Evolutionary conservation across 2,113 vertebrate species (phyloP), one percentile per base, ranked within the genome.

Genomic region (Brachyistius frenatus): DNA sequence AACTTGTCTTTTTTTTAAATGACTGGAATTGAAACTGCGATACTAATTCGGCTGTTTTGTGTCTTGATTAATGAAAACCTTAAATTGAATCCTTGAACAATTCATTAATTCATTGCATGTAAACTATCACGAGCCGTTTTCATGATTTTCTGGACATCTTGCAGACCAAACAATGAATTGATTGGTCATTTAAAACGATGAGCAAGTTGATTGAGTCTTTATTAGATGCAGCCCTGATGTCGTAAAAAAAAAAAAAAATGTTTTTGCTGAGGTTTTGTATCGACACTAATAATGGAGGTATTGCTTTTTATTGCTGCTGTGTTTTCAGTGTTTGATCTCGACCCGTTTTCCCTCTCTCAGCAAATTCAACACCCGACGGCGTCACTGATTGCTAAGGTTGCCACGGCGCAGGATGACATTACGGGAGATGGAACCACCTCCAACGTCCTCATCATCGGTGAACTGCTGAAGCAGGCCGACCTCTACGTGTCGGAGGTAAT

Each of bases 281-380:
- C 4, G 11, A 2, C 9, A 11, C 9, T 44, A 44, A 23, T 11
- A 44, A 44, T 44, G 41, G 37, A 39, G 5, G 37, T 13, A 15
- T 13, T 49, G 39, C 39, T 13, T 44, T n/a, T 50, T 5, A 9
- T 5, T n/a, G n/a, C 9, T n/a, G 30, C 15, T 35, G 15, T n/a
- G 13, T 57, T 44, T 44, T 10, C 13, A 13, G 11, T 44, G 60
- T 46, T 1, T 8, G 44, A 9, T 13, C 39, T 7, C 30, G 30
- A 5, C 4, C 16, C 5, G 0, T 36, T 44, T 55, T 23, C 23
- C 23, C 23, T n/a, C 33, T 31, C 54, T 2, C 64, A 99, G 98
- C 98, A 99, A 99, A 99, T 99, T 93, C 98, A 99, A 82, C 98
- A 99, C 86, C 98, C 98, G 1, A 99, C 98, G 2, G 98, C 98